Percentiles rank a stretch among this genome's conserved stretches.
Evolutionary conservation across 2,113 vertebrate species (phyloP).

Genomic region (Lagopus leucura): DNA sequence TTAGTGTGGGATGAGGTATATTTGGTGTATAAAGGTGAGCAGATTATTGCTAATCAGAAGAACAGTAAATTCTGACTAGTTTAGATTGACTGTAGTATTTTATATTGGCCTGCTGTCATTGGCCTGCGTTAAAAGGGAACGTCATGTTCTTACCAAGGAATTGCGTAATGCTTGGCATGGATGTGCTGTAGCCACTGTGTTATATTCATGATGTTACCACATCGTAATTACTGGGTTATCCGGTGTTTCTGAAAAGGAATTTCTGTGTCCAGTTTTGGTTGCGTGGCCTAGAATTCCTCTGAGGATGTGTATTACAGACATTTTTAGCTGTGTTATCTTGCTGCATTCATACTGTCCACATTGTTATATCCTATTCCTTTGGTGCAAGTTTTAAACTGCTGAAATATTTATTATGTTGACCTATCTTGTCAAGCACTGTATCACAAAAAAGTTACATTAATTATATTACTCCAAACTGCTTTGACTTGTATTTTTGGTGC

Average conservation of each 20-base stretch:
- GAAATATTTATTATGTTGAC: background rate
- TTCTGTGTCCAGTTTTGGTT: slow-evolving; percentile 33
- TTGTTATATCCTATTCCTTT: background rate
- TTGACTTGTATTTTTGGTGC: background rate
- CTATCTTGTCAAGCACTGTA: background rate
- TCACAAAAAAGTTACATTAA: background rate
- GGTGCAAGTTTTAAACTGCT: background rate
- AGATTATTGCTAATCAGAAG: background rate
- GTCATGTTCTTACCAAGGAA: slow-evolving; percentile 19
- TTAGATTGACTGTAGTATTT: slow-evolving; percentile 36
- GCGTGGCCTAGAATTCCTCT: background rate
- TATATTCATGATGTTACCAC: background rate
- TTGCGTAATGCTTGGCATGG: slow-evolving; percentile 55
- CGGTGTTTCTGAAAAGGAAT: slow-evolving; percentile 42
- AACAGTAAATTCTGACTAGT: slow-evolving; percentile 42
- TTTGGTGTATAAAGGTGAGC: background rate
- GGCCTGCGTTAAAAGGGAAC: slow-evolving; percentile 12
- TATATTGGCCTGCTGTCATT: slow-evolving; percentile 37
- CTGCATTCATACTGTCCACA: background rate
- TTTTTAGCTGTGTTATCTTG: background rate
- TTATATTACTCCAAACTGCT: background rate
- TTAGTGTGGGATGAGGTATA: background rate
- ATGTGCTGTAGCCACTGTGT: background rate
- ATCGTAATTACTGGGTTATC: slow-evolving; percentile 41
- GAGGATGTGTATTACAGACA: background rate